A percentile compares a stretch with the other conserved stretches of the same genome.
phyloP scores from a whole-genome alignment of 2,113 vertebrate species.

The Proterorhinus semilunaris region DNA sequence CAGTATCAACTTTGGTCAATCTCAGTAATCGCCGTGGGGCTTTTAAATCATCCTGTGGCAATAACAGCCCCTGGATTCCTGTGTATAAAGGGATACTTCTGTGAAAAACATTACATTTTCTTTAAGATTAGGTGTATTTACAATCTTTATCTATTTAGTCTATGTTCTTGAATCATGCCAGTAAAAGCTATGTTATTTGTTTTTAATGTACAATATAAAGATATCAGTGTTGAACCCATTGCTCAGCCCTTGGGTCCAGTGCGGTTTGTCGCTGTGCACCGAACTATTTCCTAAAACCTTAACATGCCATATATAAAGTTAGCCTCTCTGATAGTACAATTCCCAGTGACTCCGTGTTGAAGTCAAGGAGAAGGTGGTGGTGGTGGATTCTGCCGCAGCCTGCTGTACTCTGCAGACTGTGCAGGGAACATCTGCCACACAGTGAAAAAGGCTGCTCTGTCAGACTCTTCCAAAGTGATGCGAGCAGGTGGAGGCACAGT shows the following conservation, averaged over 20 bases:
- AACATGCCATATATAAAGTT: constrained; percentile 1
- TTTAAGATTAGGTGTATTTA: too few species aligned
- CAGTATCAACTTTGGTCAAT: too few species aligned
- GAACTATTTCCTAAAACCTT: background rate
- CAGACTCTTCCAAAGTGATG: constrained; percentile 36
- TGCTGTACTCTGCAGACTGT: constrained; percentile 55
- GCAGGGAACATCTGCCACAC: constrained; percentile 59
- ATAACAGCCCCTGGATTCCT: too few species aligned
- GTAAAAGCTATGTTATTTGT: too few species aligned
- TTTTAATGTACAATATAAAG: too few species aligned
- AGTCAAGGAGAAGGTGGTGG: constrained; percentile 26
- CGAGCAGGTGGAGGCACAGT: constrained; percentile 14
- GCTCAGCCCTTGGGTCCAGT: background rate
- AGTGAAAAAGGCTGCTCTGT: constrained; percentile 41
- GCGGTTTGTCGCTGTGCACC: background rate
- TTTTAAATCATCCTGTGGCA: too few species aligned
- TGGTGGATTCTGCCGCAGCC: constrained; percentile 56
- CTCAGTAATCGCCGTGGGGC: too few species aligned
- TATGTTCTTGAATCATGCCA: too few species aligned
- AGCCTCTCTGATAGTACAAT: background rate
- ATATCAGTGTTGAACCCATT: too few species aligned
- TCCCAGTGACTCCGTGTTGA: constrained; percentile 30
- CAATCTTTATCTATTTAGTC: too few species aligned
- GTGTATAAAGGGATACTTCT: too few species aligned
- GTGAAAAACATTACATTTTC: too few species aligned